Percentiles rank a stretch among this genome's conserved stretches.
Evolutionary conservation across 2,797 vertebrate genomes (phyloP).

Genomic region (Danio jaintianensis): DNA sequence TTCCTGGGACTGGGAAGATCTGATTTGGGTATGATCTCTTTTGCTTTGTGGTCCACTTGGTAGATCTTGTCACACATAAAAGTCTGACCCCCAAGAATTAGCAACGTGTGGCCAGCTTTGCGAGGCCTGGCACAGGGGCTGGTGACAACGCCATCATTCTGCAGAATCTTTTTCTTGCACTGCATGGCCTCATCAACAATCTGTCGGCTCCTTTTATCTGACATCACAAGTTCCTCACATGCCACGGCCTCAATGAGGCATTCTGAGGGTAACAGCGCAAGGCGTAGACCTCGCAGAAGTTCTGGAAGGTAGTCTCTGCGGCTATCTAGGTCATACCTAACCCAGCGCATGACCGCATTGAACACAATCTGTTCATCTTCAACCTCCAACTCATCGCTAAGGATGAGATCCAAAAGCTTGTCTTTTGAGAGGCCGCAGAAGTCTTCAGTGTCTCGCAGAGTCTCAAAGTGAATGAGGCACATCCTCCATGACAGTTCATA

Average conservation of each 20-base stretch:
- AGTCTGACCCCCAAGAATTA: slow-evolving; percentile 93
- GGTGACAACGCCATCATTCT: slow-evolving; percentile 89
- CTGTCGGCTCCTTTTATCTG: slow-evolving; percentile 84
- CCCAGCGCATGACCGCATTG: slow-evolving; percentile 90
- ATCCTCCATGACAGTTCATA: slow-evolving; percentile 92
- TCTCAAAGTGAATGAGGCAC: slow-evolving; percentile 92
- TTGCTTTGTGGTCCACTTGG: slow-evolving; percentile 94
- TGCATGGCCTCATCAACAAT: slow-evolving; percentile 90
- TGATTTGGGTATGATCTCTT: slow-evolving; percentile 93
- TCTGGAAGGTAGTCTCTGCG: slow-evolving; percentile 85
- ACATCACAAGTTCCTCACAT: slow-evolving; percentile 87
- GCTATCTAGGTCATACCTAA: slow-evolving; percentile 82
- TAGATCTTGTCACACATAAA: slow-evolving; percentile 98
- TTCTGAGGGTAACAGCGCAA: slow-evolving; percentile 89
- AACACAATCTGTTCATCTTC: slow-evolving; percentile 93
- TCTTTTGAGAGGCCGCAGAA: slow-evolving; percentile 91
- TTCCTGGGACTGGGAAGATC: slow-evolving; percentile 93
- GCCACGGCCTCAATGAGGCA: slow-evolving; percentile 87
- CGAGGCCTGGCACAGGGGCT: slow-evolving; percentile 91
- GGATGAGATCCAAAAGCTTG: slow-evolving; percentile 88
- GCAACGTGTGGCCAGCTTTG: slow-evolving; percentile 90
- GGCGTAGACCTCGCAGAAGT: slow-evolving; percentile 85
- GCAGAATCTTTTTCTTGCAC: slow-evolving; percentile 90
- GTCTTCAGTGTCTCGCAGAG: slow-evolving; percentile 87
- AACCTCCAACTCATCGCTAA: slow-evolving; percentile 93